phyloP scores from a whole-genome alignment of 2,113 vertebrate species.

The Pseudorectes ferrugineus region DNA sequence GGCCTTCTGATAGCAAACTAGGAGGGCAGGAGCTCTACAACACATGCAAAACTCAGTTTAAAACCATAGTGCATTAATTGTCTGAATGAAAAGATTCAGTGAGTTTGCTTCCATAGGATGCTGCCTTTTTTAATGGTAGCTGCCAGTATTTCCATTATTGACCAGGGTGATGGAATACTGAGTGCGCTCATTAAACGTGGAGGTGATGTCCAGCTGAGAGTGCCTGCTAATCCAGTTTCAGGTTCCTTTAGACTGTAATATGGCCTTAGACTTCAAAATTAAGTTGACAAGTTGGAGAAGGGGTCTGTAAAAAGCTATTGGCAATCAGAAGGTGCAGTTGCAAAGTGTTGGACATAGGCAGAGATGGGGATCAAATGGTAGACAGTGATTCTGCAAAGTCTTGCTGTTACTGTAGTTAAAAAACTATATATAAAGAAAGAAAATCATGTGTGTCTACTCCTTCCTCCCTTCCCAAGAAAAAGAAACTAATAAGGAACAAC shows the following conservation, averaged over 20 bases:
- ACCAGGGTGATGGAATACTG: not conserved
- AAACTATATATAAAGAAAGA: not conserved
- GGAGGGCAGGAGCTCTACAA: not conserved
- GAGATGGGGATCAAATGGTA: not conserved
- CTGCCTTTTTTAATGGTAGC: not conserved
- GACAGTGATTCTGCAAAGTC: not conserved
- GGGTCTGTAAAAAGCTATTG: not conserved
- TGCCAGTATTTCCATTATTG: not conserved
- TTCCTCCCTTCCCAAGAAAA: not conserved
- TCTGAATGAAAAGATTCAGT: not conserved
- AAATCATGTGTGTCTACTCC: not conserved
- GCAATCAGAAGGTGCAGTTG: not conserved
- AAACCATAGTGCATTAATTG: not conserved
- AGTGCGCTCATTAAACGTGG: fast-evolving
- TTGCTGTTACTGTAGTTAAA: not conserved
- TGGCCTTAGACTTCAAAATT: not conserved
- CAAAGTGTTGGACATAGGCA: not conserved
- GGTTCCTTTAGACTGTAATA: not conserved
- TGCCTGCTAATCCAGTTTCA: not conserved
- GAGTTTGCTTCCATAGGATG: not conserved
- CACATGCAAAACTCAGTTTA: not conserved
- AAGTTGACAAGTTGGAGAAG: not conserved
- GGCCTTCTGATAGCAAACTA: not conserved
- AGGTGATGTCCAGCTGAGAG: not conserved
- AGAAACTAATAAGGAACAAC: not conserved